Evolutionary conservation across 2,797 vertebrate genomes (phyloP), one percentile per base, ranked within the genome.

Genomic region (Acanthurus lineatus): DNA sequence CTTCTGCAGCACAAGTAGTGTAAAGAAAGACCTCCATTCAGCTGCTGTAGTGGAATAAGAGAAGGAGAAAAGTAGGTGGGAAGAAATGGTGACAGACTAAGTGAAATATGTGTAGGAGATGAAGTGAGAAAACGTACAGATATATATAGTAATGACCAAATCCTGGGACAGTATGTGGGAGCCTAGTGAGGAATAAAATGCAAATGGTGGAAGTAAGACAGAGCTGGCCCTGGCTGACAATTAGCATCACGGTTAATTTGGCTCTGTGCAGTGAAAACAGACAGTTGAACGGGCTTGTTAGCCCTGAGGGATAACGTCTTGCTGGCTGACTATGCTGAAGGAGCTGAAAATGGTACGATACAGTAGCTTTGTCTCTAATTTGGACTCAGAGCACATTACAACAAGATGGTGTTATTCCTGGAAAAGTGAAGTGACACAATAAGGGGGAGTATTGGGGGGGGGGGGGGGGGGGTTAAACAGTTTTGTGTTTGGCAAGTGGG

Each of bases 241-340:
- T 86, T 88, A 86, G 61, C 79, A 77, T 82, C 79, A 76, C 15
- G 14, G 54, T 86, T 89, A 75, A 86, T 84, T 83, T 73, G 64
- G 44, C 58, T 64, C n/a, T 32, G 76, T 45, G 61, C 77, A 19
- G 64, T 74, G 81, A 71, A 75, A 78, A 77, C 69, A 82, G 69
- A 59, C 74, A 86, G 76, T 69, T 44, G 71, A 82, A 66, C 67
- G 52, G 67, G 56, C 76, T n/a, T 14, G 15, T 65, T 69, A 35
- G 83, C 67, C 81, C 77, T 64, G 9, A 80, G 74, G 79, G 80
- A 77, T 35, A 8, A 32, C 6, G 67, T 56, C 52, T 44, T 12
- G 15, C 54, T 62, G 53, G 59, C 69, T 73, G 64, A 48, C 48
- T 57, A 8, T 62, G 64, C 40, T 56, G 67, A 22, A 56, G 47